A percentile compares a stretch with the other conserved stretches of the same genome.
Evolutionary conservation across 2,888 invertebrate species (phyloP).

Genomic region (Dynastes grantii): DNA sequence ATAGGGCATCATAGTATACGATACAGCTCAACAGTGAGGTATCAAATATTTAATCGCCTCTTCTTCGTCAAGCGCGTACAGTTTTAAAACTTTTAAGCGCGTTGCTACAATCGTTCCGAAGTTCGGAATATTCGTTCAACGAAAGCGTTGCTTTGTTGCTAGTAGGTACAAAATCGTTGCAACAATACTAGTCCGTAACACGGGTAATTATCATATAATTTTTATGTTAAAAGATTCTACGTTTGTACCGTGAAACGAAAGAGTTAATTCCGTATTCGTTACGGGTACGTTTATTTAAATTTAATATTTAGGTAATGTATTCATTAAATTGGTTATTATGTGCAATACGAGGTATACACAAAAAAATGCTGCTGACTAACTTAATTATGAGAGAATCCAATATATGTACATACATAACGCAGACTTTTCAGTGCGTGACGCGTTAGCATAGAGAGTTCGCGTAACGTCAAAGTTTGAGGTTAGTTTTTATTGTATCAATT

Average conservation of each 20-base stretch:
- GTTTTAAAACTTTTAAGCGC: slow-evolving; percentile 13
- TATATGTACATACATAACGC: too few relatives aligned
- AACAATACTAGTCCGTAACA: neutral
- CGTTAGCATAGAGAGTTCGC: too few relatives aligned
- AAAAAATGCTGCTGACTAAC: too few relatives aligned
- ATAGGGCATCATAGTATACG: neutral
- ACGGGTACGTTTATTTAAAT: neutral
- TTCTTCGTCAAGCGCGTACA: neutral
- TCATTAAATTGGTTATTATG: too few relatives aligned
- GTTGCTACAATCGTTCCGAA: neutral
- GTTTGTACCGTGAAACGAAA: neutral
- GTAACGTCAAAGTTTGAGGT: too few relatives aligned
- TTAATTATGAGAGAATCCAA: too few relatives aligned
- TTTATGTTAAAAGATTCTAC: neutral
- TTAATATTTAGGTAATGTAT: too few relatives aligned
- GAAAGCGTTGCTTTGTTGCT: neutral
- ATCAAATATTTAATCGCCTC: slow-evolving; percentile 16
- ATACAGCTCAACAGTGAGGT: neutral
- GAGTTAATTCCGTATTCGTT: neutral
- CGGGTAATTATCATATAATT: neutral
- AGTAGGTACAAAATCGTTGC: neutral
- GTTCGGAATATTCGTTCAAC: neutral
- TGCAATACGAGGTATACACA: too few relatives aligned
- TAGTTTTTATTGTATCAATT: too few relatives aligned
- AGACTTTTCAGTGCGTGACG: too few relatives aligned